phyloP scores from a whole-genome alignment of 2,797 vertebrate species.

The Catharus ustulatus region DNA sequence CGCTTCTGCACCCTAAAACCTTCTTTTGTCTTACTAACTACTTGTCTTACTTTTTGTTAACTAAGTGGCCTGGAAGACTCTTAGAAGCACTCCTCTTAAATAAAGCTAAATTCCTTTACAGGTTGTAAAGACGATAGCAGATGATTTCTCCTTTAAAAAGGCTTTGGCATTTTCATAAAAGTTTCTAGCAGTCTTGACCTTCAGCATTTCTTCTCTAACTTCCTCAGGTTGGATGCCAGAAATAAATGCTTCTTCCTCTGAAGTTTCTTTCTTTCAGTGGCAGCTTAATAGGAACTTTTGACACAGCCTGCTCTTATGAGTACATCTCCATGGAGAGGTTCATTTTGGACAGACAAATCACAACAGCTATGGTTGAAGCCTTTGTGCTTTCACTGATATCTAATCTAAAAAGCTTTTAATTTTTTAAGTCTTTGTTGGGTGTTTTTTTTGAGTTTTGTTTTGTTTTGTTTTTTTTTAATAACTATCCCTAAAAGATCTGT shows the following conservation, averaged over 20 bases:
- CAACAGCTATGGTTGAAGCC: neutral
- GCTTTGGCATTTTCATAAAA: neutral
- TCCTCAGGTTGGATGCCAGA: neutral
- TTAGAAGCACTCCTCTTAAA: neutral
- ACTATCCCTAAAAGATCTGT: neutral
- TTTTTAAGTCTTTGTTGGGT: neutral
- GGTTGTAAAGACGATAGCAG: neutral
- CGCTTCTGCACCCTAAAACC: neutral
- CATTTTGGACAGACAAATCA: neutral
- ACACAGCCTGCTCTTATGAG: neutral
- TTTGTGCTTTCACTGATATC: neutral
- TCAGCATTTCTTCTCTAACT: neutral
- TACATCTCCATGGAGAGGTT: neutral
- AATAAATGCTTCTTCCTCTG: neutral
- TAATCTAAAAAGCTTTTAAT: neutral
- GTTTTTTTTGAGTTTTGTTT: no score
- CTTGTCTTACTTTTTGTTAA: neutral
- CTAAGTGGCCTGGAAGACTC: neutral
- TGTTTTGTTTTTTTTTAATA: neutral
- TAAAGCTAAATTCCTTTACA: neutral
- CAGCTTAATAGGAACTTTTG: constrained; percentile 10
- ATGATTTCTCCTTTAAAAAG: neutral
- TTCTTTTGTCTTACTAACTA: neutral
- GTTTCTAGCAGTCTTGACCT: neutral
- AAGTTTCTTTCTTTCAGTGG: neutral